Base-by-base conservation (phyloP, 37 sponge, comb jelly and placozoan genomes). In the Beroe ovata region DNA sequence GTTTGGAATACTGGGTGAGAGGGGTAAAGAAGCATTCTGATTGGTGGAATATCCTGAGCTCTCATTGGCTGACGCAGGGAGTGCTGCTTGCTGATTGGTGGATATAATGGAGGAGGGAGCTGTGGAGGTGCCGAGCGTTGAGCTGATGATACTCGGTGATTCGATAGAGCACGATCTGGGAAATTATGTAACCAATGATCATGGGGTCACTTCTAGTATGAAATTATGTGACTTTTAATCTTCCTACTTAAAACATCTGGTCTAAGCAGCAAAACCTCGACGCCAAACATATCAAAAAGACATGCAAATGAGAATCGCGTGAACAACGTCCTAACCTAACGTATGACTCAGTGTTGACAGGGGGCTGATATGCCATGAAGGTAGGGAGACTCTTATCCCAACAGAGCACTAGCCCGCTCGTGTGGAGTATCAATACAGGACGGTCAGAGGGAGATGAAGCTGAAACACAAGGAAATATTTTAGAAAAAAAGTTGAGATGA, bases 381-480 rank as follows among this genome's bases (percentile, higher is more conserved):
- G 54, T 21, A 26, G 84, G 84, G 14, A 77, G 84, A n/a, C 11
- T 54, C 28, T 77, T 77, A 35, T 77, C 84, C 84, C 84, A 77
- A 25, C 42, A 77, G 18, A 77, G 1, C 25, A 77, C 54, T 3
- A 77, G 29, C 20, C 84, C 84, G 21, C 84, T 77, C 19, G 38
- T 77, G 84, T 77, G 84, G 0, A 77, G 38, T 2, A 77, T 77
- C 19, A 77, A 20, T 11, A 77, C 84, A 14, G 84, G 84, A 3
- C 84, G 41, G 54, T 77, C 54, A 21, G 84, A 77, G 35, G 84
- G 84, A 19, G 28, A 42, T 8, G 84, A 77, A 25, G n/a, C 84
- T 77, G 84, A 20, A 30, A 66, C 32, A 66, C 32, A 66, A 30
- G 69, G 69, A 62, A 28, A 62, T 62, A 62, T 62, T 62, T 62